Base-by-base conservation (phyloP, 2,888 invertebrate genomes). In the Amblyteles armatorius region DNA sequence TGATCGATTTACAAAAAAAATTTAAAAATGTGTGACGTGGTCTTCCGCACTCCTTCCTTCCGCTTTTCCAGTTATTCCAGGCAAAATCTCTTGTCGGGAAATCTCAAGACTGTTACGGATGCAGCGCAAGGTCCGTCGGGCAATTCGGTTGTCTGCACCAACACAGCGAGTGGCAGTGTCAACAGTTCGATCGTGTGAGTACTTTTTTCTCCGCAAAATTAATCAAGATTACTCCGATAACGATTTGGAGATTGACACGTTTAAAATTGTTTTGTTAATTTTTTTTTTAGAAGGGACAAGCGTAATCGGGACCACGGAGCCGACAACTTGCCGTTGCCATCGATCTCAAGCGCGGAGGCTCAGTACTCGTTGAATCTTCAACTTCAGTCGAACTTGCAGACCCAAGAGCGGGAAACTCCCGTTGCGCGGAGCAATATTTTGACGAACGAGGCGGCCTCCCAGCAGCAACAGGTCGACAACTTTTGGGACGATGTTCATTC, bases 41-140 rank as follows among this genome's bases (percentile, higher is more conserved):
- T 69, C 72, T 68, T 79, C 79, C 13, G 63, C 86, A 87, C 87
- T 90, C 40, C 57, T 82, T 68, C 50, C 72, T 82, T 63, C 29
- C 87, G 88, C 88, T 90, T 94, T 95, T 95, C 79, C 95, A 98
- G 98, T 93, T 98, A 98, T 94, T 98, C 98, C 52, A 96, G 98
- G 76, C 98, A 98, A 94, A 98, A 98, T 94, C 95, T 98, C 82
- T 95, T 98, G 67, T 97, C 97, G 57, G 96, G 96, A 78, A 95
- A 94, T 91, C 95, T 95, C 91, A 97, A 97, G 94, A 96, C 96
- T 44, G 76, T 88, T 33, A 88, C 88, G 7, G 92, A 92, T 29
- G 68, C 87, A 40, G 67, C 86, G 40, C 85, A 88, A 44, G 89
- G 88, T 68, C 74, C 90, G 60, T 82, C 89, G 50, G 85, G 86